Evolutionary conservation across 2,113 vertebrate genomes (phyloP), one percentile per base, ranked within the genome.

Genomic region (Caranx melampygus): DNA sequence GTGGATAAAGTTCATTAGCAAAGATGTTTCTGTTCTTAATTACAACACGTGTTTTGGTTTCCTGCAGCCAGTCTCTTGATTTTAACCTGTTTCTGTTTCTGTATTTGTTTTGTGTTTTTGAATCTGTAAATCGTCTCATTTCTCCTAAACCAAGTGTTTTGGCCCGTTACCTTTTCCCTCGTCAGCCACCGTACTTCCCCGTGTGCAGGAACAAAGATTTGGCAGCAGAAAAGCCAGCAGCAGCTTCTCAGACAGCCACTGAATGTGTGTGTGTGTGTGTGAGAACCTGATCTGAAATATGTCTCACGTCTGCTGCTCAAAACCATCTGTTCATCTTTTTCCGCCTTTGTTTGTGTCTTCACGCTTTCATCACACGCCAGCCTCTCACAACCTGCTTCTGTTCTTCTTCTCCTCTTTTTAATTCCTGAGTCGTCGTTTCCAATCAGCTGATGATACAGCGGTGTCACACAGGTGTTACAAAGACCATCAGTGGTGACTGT

Each of bases 1-100:
- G 12, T 62, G 20, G 72, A 42, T 42, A 31, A 58, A 35, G 10
- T 67, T 73, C 37, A 78, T 72, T 62, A 62, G 3, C 20, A 3
- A 63, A 81, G 34, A 59, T 64, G 62, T 58, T 45, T 21, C 12
- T 14, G 21, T 35, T 57, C n/a, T n/a, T n/a, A n/a, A 54, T 37
- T 34, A 37, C 34, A 35, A n/a, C 31, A 26, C 26, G 26, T 26
- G 26, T 26, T 26, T 26, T 26, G 26, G 1, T 26, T 26, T 26
- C 26, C 26, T 26, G 26, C 26, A 26, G 26, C 26, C 26, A 26
- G 26, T 26, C 26, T 26, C 26, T 26, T 26, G 26, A 26, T 26
- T 26, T 26, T 26, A 26, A 1, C 26, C 26, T 26, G 26, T 26
- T 26, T 26, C 26, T 26, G 26, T 26, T 26, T 26, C 26, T 26